Percentiles rank a stretch among this genome's conserved stretches.
These are phyloP conservation scores for Acanthoscelides obtectus DNA, from an alignment of 2,888 invertebrate genomes.

Conservation along the genomic window DNA sequence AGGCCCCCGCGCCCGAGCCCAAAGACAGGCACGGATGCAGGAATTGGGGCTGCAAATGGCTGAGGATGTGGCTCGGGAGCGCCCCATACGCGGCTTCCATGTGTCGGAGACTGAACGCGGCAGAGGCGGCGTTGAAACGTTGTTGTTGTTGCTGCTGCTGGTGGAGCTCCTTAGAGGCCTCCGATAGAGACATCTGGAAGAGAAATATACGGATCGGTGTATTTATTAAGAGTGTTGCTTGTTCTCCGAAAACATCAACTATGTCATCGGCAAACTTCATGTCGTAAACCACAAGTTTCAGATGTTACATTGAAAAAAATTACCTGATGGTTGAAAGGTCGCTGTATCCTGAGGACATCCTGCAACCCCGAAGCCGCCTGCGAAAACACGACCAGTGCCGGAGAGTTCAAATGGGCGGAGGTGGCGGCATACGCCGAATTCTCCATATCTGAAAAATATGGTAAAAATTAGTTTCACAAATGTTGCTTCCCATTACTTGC, in stretches of 20 bases:
- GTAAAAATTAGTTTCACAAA: too few relatives aligned
- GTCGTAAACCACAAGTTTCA: too few relatives aligned
- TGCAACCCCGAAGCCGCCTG: slow-evolving; percentile 70
- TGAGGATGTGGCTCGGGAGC: slow-evolving; percentile 61
- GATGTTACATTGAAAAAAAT: too few relatives aligned
- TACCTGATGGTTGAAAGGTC: slow-evolving; percentile 71
- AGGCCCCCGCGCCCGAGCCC: slow-evolving; percentile 56
- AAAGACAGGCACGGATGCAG: slow-evolving; percentile 62
- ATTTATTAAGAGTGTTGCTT: too few relatives aligned
- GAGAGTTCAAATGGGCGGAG: slow-evolving; percentile 67
- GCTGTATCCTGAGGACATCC: slow-evolving; percentile 70
- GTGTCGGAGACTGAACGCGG: slow-evolving; percentile 51
- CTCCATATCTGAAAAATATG: slow-evolving; percentile 54
- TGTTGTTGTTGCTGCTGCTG: slow-evolving; percentile 60
- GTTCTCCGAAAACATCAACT: too few relatives aligned
- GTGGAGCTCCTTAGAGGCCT: slow-evolving; percentile 60
- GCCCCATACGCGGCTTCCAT: slow-evolving; percentile 56
- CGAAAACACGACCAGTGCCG: slow-evolving; percentile 70
- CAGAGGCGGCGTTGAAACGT: slow-evolving; percentile 49
- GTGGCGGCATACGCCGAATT: slow-evolving; percentile 69
- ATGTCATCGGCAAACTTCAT: too few relatives aligned
- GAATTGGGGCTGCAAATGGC: slow-evolving; percentile 69
- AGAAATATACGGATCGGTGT: too few relatives aligned
- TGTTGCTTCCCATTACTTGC: too few relatives aligned
- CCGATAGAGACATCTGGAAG: slow-evolving; percentile 47